phyloP scores from a whole-genome alignment of 2,888 invertebrate genomes.

The Dermolepida albohirtum region DNA sequence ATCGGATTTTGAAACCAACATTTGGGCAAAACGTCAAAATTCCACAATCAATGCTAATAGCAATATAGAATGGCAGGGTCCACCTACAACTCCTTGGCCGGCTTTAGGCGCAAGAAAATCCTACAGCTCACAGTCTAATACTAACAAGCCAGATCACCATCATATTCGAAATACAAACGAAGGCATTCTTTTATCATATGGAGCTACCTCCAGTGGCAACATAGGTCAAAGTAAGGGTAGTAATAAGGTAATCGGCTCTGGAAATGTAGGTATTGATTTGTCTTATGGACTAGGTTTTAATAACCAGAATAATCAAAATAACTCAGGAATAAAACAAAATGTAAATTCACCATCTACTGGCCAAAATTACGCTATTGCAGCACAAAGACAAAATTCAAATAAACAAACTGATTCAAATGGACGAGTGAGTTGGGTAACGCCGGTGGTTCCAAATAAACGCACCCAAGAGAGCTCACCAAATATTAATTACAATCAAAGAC shows the following conservation, averaged over 20 bases:
- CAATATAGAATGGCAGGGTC: slow-evolving; percentile 19
- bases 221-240: slow-evolving; percentile 9
- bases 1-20: slow-evolving; percentile 25
- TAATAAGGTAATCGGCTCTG: not conserved
- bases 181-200: slow-evolving; percentile 21
- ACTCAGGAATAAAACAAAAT: slow-evolving; percentile 11
- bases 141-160: slow-evolving; percentile 4
- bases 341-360: slow-evolving; percentile 13
- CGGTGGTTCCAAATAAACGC: slow-evolving; percentile 11
- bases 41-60: slow-evolving; percentile 13
- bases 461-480: not conserved
- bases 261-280: slow-evolving; percentile 38
- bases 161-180: slow-evolving; percentile 1
- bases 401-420: slow-evolving; percentile 8
- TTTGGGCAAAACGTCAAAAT: slow-evolving; percentile 23
- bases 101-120: slow-evolving; percentile 48
- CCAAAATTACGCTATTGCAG: not conserved
- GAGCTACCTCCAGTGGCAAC: slow-evolving; percentile 1
- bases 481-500: slow-evolving; percentile 2
- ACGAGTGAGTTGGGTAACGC: too few species aligned
- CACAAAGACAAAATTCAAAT: slow-evolving; percentile 25
- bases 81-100: slow-evolving; percentile 54
- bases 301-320: slow-evolving; percentile 4
- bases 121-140: slow-evolving; percentile 35
- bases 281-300: slow-evolving; percentile 34